phyloP scores from a whole-genome alignment of 2,113 vertebrate species.

The Apus apus region DNA sequence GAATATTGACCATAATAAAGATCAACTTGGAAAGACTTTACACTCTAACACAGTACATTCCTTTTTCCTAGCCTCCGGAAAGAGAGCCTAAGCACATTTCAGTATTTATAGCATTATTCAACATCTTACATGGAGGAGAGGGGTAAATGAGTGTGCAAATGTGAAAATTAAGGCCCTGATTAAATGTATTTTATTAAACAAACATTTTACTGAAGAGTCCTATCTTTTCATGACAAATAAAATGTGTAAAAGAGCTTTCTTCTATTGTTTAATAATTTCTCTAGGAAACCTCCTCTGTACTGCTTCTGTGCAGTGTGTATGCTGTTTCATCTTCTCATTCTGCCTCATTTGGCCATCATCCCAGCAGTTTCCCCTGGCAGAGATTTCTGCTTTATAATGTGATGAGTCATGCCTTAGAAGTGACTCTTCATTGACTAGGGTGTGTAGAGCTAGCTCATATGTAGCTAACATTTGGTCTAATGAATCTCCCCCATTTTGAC shows the following conservation, averaged over 20 bases:
- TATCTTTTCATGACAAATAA: neutral
- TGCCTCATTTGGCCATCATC: neutral
- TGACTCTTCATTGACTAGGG: neutral
- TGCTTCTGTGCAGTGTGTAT: accelerated
- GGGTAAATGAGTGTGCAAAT: neutral
- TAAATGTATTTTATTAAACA: neutral
- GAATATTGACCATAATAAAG: neutral
- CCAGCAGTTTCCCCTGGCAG: neutral
- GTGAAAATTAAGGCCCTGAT: neutral
- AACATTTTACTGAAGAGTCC: neutral
- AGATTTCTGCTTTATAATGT: neutral
- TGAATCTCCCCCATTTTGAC: neutral
- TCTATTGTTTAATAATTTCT: neutral
- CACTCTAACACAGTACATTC: neutral
- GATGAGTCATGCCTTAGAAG: neutral
- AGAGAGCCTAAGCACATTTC: neutral
- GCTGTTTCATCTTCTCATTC: neutral
- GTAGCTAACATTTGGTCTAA: neutral
- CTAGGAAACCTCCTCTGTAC: neutral
- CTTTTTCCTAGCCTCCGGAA: neutral
- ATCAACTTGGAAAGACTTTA: neutral
- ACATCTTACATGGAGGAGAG: neutral
- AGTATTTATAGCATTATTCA: neutral
- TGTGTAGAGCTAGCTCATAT: neutral
- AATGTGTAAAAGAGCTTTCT: neutral